Conservation (phyloP, 2,888 invertebrate genomes). For the Apamea epomidion region DNA sequence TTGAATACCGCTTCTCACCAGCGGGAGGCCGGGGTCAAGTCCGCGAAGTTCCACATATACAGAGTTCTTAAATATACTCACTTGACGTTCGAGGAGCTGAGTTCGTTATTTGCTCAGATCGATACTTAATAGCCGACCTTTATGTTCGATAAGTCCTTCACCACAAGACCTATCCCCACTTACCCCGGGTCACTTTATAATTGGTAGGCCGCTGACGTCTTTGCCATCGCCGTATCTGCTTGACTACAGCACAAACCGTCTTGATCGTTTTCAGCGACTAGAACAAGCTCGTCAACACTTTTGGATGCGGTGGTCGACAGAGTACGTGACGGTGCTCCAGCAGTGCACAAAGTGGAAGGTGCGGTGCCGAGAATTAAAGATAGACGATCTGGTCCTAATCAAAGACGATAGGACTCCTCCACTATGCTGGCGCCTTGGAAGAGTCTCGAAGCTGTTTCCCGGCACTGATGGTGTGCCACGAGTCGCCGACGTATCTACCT, state of each 20-base stretch:
- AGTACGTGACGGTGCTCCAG: slow-evolving; percentile 7
- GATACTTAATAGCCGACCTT: slow-evolving; percentile 25
- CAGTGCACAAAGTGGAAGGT: slow-evolving; percentile 10
- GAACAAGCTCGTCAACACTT: too few species aligned
- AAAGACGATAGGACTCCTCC: slow-evolving; percentile 14
- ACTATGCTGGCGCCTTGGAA: too few species aligned
- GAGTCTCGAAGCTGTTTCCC: too few species aligned
- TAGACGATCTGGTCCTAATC: slow-evolving; percentile 15
- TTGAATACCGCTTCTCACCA: slow-evolving; percentile 45
- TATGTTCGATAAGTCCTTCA: slow-evolving; percentile 6
- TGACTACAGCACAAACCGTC: slow-evolving; percentile 6
- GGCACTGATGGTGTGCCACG: background rate
- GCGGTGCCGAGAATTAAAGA: background rate
- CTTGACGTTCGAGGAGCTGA: slow-evolving; percentile 17
- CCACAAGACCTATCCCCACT: slow-evolving; percentile 23
- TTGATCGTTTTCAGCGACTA: background rate
- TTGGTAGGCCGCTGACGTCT: slow-evolving; percentile 26
- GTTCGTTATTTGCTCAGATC: slow-evolving; percentile 13
- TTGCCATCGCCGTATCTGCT: slow-evolving; percentile 16
- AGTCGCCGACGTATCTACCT: background rate
- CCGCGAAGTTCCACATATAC: slow-evolving; percentile 2
- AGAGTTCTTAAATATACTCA: slow-evolving; percentile 1
- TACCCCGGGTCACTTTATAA: slow-evolving; percentile 28
- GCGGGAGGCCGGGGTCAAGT: background rate
- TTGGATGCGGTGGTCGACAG: too few species aligned